Percentiles rank a stretch among this genome's conserved stretches.
phyloP scores from a whole-genome alignment of 2,888 invertebrate genomes.

The Pachliopta kotzebuea region DNA sequence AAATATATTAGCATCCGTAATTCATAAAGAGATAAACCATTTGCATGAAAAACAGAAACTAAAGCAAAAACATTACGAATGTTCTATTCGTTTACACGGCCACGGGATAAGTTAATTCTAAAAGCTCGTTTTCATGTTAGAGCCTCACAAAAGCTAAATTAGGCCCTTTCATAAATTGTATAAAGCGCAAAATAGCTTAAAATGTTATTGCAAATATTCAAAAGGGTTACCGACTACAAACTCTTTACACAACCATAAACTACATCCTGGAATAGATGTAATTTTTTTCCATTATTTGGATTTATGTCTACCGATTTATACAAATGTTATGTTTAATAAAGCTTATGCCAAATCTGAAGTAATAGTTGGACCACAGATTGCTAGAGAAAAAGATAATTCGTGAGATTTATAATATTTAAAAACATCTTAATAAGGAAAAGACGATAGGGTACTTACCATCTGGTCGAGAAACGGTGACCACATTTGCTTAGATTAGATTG shows the following conservation, averaged over 20 bases:
- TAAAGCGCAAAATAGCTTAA: conserved; percentile 62
- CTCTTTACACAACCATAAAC: conserved; percentile 34
- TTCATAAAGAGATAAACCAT: conserved; percentile 33
- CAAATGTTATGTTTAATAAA: too few relatives aligned
- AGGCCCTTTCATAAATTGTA: conserved; percentile 15
- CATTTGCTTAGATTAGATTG: too few relatives aligned
- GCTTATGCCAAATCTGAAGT: too few relatives aligned
- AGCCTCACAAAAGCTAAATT: conserved; percentile 36
- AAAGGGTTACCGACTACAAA: conserved; percentile 57
- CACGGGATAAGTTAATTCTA: conserved; percentile 30
- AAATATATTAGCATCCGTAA: not conserved
- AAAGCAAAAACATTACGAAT: conserved; percentile 21
- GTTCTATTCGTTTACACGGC: conserved; percentile 27
- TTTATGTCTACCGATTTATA: not conserved
- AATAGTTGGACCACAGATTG: too few relatives aligned
- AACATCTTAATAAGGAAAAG: too few relatives aligned
- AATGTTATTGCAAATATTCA: conserved; percentile 70
- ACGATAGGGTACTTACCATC: too few relatives aligned
- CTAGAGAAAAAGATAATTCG: too few relatives aligned
- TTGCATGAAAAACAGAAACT: conserved; percentile 24
- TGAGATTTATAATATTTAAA: too few relatives aligned
- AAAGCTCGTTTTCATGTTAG: conserved; percentile 23
- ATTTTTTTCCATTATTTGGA: not conserved
- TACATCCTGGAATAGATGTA: conserved; percentile 36
- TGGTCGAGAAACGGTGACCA: too few relatives aligned